Base-by-base conservation (phyloP, 2,888 invertebrate genomes). In the Drosophila melanocephala region DNA sequence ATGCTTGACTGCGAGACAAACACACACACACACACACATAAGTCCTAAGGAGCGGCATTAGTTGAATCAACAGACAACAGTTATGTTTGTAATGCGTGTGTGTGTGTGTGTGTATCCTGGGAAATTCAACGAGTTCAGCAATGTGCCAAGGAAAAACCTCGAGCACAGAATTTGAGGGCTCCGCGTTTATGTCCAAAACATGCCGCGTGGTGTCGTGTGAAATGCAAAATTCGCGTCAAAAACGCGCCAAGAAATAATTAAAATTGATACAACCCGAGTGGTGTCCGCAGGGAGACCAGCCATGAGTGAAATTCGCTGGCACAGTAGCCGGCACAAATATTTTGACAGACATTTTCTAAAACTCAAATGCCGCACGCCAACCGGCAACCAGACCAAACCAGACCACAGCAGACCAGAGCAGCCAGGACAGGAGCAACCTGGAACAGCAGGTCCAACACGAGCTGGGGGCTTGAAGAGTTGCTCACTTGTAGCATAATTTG, bases 211-310 rank as follows among this genome's bases (percentile, higher is more conserved):
- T 72, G 64, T 59, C 67, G 77, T 89, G 87, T 73, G 79, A 89
- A 83, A 83, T 84, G 75, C 84, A 81, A 87, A 87, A 76, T 72
- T 79, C 72, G 88, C 72, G 80, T 78, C 78, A 74, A 73, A 77
- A 83, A 81, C 75, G 79, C 72, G 80, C 71, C 78, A 71, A 71
- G 80, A 82, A 89, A 89, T 89, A 87, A 87, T 89, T 87, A 87
- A 87, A 87, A 87, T 86, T 84, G 89, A 87, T 87, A 80, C 78
- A 73, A 66, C 69, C 65, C 59, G 39, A 67, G 57, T 39, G 39
- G 22, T 55, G 22, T 44, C 53, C 57, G 61, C 71, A 57, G 37
- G 22, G 10, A 14, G 39, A n/a, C 28, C 37, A 39, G 26, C 56
- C 28, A n/a, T n/a, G 58, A 44, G 32, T 32, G 32, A 19, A 58